Percentiles rank a stretch among this genome's conserved stretches.
These are phyloP conservation scores for Trichosurus vulpecula DNA, from an alignment of 2,797 vertebrate species.

Conservation along the genomic window DNA sequence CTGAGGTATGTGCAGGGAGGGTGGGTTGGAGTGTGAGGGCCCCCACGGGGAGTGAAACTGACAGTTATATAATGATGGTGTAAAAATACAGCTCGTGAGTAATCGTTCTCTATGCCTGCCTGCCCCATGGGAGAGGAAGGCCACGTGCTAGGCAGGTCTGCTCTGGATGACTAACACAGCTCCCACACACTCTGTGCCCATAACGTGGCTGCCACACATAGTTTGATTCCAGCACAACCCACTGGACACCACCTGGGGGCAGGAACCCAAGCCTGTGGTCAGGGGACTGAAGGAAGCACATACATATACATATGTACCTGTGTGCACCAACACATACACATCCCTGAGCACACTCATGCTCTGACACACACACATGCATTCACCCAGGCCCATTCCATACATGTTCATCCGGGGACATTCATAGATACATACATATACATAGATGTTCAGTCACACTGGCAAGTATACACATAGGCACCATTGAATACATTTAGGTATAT, in stretches of 20 bases:
- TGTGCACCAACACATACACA: not conserved
- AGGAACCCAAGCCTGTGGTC: slow-evolving; percentile 2
- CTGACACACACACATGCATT: not conserved
- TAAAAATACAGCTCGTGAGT: slow-evolving; percentile 47
- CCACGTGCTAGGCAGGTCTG: slow-evolving; percentile 29
- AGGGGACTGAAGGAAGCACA: not conserved
- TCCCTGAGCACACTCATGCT: slow-evolving; percentile 57
- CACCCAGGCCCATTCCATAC: no score
- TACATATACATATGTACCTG: not conserved
- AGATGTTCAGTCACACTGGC: slow-evolving; percentile 25
- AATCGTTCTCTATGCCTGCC: slow-evolving; percentile 3
- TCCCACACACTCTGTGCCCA: not conserved
- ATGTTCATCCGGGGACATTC: not conserved
- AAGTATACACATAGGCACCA: slow-evolving; percentile 27
- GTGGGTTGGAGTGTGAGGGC: slow-evolving; percentile 7
- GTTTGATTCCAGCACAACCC: not conserved
- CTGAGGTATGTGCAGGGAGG: not conserved
- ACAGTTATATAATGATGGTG: slow-evolving; percentile 43
- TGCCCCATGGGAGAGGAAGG: slow-evolving; percentile 39
- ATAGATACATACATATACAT: slow-evolving; percentile 1
- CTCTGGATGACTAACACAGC: not conserved
- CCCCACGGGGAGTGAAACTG: not conserved
- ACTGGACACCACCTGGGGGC: slow-evolving; percentile 18
- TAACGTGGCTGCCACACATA: not conserved
- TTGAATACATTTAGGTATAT: not conserved